Conservation (phyloP, 2,888 invertebrate species). For the Spodoptera exigua region DNA sequence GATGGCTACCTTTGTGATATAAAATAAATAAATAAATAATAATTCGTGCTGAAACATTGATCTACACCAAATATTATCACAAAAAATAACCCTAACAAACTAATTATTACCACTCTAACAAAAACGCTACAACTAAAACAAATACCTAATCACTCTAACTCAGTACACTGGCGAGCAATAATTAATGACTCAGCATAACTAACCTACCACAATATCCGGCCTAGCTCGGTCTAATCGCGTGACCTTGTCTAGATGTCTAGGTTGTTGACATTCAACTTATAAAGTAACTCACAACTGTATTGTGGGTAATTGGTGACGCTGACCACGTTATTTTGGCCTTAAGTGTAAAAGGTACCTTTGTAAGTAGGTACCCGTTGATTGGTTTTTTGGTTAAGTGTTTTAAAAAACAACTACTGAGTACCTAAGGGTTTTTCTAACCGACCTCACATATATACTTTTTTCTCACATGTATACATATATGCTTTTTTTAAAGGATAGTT, state of each 20-base stretch:
- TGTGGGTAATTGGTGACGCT: slow-evolving; percentile 17
- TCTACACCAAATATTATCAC: no score
- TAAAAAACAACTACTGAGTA: no score
- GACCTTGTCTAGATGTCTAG: slow-evolving; percentile 57
- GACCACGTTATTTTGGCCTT: slow-evolving; percentile 5
- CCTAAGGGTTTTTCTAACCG: no score
- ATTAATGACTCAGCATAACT: slow-evolving; percentile 51
- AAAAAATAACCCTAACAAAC: no score
- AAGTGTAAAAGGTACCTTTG: not conserved
- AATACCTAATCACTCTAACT: slow-evolving; percentile 18
- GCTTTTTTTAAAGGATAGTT: no score
- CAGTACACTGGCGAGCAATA: slow-evolving; percentile 15
- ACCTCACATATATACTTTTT: no score
- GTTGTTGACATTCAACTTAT: slow-evolving; percentile 44
- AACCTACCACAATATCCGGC: slow-evolving; percentile 51
- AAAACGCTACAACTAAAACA: not conserved
- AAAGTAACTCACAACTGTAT: slow-evolving; percentile 9
- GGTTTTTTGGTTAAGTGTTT: no score
- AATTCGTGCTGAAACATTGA: no score
- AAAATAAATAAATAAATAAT: no score
- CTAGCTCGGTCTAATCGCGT: slow-evolving; percentile 42
- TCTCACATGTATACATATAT: no score
- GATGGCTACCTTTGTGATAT: no score
- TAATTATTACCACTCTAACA: not conserved
- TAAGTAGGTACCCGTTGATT: not conserved